Evolutionary conservation across 2,888 invertebrate genomes (phyloP), one percentile per base, ranked within the genome.

Genomic region (Trissoscelio sp.): DNA sequence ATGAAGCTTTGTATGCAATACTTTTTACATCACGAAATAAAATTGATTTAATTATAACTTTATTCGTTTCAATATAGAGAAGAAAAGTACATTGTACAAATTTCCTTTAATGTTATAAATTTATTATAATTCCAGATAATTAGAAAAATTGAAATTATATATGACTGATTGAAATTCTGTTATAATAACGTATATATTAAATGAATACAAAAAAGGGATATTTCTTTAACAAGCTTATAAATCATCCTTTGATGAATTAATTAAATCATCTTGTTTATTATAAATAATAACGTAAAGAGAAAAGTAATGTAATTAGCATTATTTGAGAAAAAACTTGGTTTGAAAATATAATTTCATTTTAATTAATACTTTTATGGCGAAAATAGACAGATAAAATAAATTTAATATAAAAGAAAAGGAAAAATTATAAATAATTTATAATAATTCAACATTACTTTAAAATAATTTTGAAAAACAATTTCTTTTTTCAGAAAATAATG

Each of bases 401-500:
- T n/a, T n/a, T n/a, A 24, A 24, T 24, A 34, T 7, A 34, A 34
- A 11, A 34, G 6, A 4, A 24, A 24, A 4, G 24, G 3, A 24
- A 24, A 24, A 24, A 24, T 34, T 4, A 7, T 5, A 7, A 34
- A 11, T 34, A 9, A 34, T 34, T 2, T 6, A 34, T 34, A 7
- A 24, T 24, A 24, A 24, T 24, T 24, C 24, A n/a, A n/a, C n/a
- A n/a, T 24, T 34, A 34, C 9, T 7, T 34, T 34, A 34, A 34
- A 34, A 9, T 39, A 11, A 6, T 24, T 24, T 39, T 9, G 2
- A 12, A 39, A 39, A 39, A 39, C 1, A 39, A 2, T 6, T 14
- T n/a, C 5, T 6, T 55, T 28, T 87, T 88, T 12, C 86, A 91
- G 91, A 85, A 77, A 83, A 85, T 16, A 87, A 89, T 18, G 89